phyloP scores from a whole-genome alignment of 2,113 vertebrate species.

The Pelecanoides urinatrix region DNA sequence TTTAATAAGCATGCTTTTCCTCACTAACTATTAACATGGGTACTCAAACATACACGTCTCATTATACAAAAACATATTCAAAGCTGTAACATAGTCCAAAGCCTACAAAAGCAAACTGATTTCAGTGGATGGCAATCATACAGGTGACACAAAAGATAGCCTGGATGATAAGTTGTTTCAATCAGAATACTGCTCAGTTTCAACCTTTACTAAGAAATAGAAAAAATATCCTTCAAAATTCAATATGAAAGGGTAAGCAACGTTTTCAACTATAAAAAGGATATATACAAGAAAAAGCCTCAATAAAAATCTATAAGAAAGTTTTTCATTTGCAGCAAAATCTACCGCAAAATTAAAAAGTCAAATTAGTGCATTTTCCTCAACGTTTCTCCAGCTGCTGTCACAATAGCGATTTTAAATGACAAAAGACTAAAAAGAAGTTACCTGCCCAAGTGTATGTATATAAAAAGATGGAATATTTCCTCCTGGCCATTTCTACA shows the following conservation, averaged over 20 bases:
- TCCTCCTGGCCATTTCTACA: not conserved
- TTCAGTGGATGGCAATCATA: not conserved
- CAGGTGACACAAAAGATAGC: not conserved
- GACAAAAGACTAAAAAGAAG: not conserved
- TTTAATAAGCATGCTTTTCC: not conserved
- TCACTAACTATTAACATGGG: not conserved
- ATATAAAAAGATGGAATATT: not conserved
- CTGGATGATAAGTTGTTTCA: not conserved
- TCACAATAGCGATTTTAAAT: not conserved
- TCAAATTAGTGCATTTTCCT: not conserved
- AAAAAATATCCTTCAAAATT: not conserved
- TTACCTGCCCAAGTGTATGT: not conserved
- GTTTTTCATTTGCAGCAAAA: not conserved
- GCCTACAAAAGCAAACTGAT: not conserved
- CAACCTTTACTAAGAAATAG: not conserved
- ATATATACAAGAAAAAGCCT: not conserved
- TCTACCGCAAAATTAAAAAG: not conserved
- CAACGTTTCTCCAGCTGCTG: not conserved
- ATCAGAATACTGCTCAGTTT: not conserved
- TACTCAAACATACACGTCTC: not conserved
- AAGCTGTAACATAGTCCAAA: not conserved
- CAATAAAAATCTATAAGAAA: not conserved
- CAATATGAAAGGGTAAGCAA: not conserved
- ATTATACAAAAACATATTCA: not conserved
- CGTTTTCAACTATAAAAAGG: not conserved